Conservation (phyloP, 2,113 vertebrate genomes). For the Hippocampus barbouri region DNA sequence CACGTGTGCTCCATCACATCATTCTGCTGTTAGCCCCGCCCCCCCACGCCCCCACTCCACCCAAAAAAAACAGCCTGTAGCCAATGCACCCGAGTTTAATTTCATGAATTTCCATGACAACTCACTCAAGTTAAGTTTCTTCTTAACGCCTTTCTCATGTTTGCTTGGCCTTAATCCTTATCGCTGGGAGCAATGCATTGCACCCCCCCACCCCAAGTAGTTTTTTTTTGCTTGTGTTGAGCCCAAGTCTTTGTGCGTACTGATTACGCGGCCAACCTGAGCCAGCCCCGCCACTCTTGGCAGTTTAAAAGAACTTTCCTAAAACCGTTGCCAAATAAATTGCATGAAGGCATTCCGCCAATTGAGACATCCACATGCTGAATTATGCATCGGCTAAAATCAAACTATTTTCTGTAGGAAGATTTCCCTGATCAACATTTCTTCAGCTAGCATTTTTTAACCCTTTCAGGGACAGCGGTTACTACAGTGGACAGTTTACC, state of each 20-base stretch:
- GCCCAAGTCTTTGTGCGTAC: not conserved
- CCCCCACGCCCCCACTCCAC: no score
- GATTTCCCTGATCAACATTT: constrained; percentile 51
- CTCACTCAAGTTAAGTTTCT: not conserved
- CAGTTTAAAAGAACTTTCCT: constrained; percentile 30
- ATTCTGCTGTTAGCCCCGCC: not conserved
- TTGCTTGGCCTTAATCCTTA: not conserved
- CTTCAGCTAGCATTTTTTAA: constrained; percentile 26
- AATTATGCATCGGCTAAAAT: constrained; percentile 67
- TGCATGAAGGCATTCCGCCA: constrained; percentile 42
- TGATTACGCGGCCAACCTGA: constrained; percentile 2
- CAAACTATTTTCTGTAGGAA: constrained; percentile 40
- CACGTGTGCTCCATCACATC: no score
- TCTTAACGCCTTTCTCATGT: not conserved
- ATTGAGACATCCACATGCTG: constrained; percentile 61
- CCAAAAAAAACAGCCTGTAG: not conserved
- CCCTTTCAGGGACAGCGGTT: no score
- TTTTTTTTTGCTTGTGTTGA: constrained; percentile 9
- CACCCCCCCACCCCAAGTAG: no score
- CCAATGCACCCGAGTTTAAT: not conserved
- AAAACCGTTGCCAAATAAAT: constrained; percentile 40
- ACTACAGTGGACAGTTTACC: no score
- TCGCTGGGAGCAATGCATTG: not conserved
- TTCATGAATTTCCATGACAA: not conserved
- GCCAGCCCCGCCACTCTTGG: not conserved